Percentiles rank a stretch among this genome's conserved stretches.
Conservation (phyloP, 2,113 vertebrate species). For the Sphaerodactylus townsendi region DNA sequence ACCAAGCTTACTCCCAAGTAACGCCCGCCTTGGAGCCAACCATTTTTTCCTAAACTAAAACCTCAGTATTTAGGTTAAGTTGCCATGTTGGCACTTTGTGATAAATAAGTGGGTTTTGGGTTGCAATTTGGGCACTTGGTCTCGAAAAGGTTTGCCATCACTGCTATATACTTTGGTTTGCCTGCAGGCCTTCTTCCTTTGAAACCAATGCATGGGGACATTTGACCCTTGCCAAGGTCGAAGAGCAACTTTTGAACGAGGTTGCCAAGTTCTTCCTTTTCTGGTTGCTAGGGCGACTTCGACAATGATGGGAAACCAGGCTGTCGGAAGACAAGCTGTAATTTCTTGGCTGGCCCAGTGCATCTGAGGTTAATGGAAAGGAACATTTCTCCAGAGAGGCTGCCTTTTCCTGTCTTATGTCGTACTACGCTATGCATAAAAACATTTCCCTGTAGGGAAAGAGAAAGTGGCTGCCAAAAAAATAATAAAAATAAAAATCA, state of each 20-base stretch:
- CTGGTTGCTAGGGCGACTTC: slow-evolving; percentile 1
- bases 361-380: slow-evolving; percentile 63
- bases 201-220: neutral
- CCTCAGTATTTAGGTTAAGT: too few species aligned
- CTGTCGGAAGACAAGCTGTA: slow-evolving; percentile 5
- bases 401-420: slow-evolving; percentile 51
- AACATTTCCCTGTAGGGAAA: slow-evolving; percentile 46
- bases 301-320: slow-evolving; percentile 44
- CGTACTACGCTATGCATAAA: slow-evolving; percentile 50
- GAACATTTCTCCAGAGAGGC: slow-evolving; percentile 41
- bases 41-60: too few species aligned
- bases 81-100: too few species aligned
- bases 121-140: too few species aligned
- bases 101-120: too few species aligned
- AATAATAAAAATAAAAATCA: neutral
- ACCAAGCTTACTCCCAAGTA: too few species aligned
- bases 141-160: too few species aligned
- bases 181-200: neutral
- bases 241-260: slow-evolving; percentile 15
- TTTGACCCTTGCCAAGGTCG: neutral
- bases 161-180: neutral
- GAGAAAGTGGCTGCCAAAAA: slow-evolving; percentile 21
- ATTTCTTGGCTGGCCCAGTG: slow-evolving; percentile 31
- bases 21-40: too few species aligned
- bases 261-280: slow-evolving; percentile 35